Conservation (phyloP, 2,797 vertebrate genomes). For the Silurus aristotelis region DNA sequence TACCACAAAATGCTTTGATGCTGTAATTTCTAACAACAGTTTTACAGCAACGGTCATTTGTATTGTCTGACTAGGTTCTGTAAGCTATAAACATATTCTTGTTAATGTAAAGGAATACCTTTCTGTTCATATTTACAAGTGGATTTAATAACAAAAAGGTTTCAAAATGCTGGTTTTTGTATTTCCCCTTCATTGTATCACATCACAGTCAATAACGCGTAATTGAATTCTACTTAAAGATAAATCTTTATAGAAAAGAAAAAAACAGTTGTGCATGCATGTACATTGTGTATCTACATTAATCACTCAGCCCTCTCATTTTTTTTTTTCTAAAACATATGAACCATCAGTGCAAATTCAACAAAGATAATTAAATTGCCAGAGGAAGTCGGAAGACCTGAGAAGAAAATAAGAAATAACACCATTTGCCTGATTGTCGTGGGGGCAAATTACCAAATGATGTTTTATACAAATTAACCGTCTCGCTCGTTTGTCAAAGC, state of each 20-base stretch:
- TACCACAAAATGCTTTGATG: not conserved
- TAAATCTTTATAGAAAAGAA: not conserved
- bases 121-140: not conserved
- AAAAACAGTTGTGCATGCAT: conserved; percentile 1
- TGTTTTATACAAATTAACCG: conserved; percentile 57
- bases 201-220: not conserved
- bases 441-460: conserved; percentile 58
- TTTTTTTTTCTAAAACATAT: conserved; percentile 52
- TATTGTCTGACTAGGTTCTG: not conserved
- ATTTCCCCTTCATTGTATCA: not conserved
- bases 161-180: not conserved
- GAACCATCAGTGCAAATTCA: conserved; percentile 56
- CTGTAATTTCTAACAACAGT: not conserved
- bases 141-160: not conserved
- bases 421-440: conserved; percentile 57
- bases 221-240: conserved; percentile 16
- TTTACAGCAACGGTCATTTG: not conserved
- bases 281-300: conserved; percentile 45
- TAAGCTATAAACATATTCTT: not conserved
- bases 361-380: conserved; percentile 60
- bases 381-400: conserved; percentile 47
- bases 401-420: conserved; percentile 59
- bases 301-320: conserved; percentile 54
- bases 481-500: conserved; percentile 54
- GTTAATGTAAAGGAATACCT: not conserved